Percentiles rank a stretch among this genome's conserved stretches.
Evolutionary conservation across 2,888 invertebrate genomes (phyloP).

Genomic region (Odontothrips loti): DNA sequence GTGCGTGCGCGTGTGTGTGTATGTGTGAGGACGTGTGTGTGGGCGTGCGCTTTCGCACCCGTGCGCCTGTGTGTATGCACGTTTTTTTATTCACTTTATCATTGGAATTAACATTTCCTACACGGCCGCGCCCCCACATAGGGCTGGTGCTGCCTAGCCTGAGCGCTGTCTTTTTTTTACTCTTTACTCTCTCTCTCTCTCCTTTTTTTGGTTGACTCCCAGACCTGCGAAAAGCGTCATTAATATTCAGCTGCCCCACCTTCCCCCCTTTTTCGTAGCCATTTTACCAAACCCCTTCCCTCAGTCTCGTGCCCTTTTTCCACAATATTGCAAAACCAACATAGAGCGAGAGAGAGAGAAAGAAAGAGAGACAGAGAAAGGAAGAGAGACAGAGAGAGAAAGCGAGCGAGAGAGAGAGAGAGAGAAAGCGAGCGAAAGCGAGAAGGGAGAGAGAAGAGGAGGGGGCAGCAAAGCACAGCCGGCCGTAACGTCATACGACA

Average conservation of each 20-base stretch:
- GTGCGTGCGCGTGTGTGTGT: too few species aligned
- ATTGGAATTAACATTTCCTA: constrained; percentile 8
- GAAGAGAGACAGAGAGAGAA: not conserved
- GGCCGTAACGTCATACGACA: not conserved
- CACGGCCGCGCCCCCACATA: too few species aligned
- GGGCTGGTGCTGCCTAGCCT: too few species aligned
- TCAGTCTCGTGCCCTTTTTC: not conserved
- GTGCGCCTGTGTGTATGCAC: too few species aligned
- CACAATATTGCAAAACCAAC: not conserved
- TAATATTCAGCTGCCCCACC: not conserved
- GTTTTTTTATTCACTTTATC: not conserved
- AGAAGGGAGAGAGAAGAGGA: not conserved
- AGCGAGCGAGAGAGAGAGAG: not conserved
- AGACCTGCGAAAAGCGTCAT: constrained; percentile 1
- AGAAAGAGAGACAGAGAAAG: not conserved
- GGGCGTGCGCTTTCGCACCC: too few species aligned
- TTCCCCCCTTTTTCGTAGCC: not conserved
- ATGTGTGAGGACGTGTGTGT: not conserved
- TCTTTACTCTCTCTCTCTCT: too few species aligned
- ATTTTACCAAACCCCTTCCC: not conserved
- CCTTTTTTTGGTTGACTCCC: not conserved
- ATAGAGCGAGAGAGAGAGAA: not conserved
- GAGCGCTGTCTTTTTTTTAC: too few species aligned
- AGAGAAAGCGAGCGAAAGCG: not conserved
- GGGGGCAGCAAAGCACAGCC: not conserved